These are phyloP conservation scores for Didymodactylos carnosus DNA, from an alignment of 2,888 invertebrate species.

Conservation along the genomic window DNA sequence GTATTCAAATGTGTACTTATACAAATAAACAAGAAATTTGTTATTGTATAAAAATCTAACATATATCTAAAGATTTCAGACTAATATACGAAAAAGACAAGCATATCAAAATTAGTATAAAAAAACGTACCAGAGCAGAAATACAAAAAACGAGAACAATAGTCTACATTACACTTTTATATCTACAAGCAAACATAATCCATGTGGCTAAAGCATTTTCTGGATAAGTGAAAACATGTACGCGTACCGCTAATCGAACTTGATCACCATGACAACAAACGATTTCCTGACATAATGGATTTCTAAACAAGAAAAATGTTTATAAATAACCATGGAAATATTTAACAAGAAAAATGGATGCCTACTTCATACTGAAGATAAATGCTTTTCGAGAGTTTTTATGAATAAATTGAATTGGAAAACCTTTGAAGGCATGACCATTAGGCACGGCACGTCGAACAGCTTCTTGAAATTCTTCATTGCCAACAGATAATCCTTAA, in stretches of 20 bases:
- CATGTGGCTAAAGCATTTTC: conserved; percentile 31
- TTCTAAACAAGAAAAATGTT: background rate
- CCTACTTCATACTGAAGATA: conserved; percentile 28
- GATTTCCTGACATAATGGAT: conserved; percentile 27
- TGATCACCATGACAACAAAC: conserved; percentile 31
- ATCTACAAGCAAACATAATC: conserved; percentile 34
- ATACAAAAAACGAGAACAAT: background rate
- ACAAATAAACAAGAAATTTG: too few relatives aligned
- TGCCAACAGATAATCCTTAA: conserved; percentile 29
- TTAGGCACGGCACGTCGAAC: conserved; percentile 31
- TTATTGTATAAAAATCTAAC: too few relatives aligned
- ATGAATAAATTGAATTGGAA: conserved; percentile 33
- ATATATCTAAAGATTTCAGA: too few relatives aligned
- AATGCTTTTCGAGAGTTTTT: conserved; percentile 29
- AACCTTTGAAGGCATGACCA: conserved; percentile 35
- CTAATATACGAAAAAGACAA: too few relatives aligned
- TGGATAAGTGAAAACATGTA: conserved; percentile 29
- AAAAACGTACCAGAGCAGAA: too few relatives aligned
- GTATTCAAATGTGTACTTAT: too few relatives aligned
- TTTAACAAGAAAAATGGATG: too few relatives aligned
- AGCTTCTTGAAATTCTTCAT: conserved; percentile 34
- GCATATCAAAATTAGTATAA: too few relatives aligned
- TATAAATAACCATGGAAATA: background rate
- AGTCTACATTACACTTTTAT: conserved; percentile 22
- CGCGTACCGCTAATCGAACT: conserved; percentile 29